Base-by-base conservation (phyloP, 2,797 vertebrate genomes). In the Columba guinea region DNA sequence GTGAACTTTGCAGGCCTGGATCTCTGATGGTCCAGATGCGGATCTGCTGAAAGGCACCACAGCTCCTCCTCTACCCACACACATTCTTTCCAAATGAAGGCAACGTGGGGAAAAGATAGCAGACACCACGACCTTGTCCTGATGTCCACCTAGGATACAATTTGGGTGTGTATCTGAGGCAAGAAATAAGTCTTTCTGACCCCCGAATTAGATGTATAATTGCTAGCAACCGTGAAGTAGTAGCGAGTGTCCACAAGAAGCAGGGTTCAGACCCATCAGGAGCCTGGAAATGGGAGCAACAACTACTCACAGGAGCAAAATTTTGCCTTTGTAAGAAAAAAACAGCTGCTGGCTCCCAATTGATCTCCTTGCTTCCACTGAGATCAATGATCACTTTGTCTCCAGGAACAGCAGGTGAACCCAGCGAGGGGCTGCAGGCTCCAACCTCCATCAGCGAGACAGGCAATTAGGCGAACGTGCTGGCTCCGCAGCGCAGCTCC, bases 381-480 rank as follows among this genome's bases (percentile, higher is more conserved):
- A 91, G 85, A 91, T 91, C 92, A 93, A 35, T 77, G 87, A 77
- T 55, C 34, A 8, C 20, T 24, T 67, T 59, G 71, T 16, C 82
- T 93, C 68, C 64, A 85, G 83, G 68, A 80, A 2, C 90, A 95
- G 93, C 85, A 85, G 90, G 92, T 67, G 88, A 93, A 51, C 75
- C 48, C 92, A 74, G 88, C 1, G 0, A 93, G 88, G 68, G 63
- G 73, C 56, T 80, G 73, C 77, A 81, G 87, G 79, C 88, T 80
- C 88, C 75, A 32, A 1, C 46, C 79, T 27, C 2, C 65, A 78
- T 52, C 81, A 94, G 46, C 0, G 0, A 69, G 75, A 41, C 30
- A 4, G 24, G 92, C 85, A 85, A 93, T 90, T 67, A 77, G 71
- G 22, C 12, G 27, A 70, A 52, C 0, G 22, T 59, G 52, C 87